Conservation (phyloP, 2,113 vertebrate species). For the Electrona antarctica region DNA sequence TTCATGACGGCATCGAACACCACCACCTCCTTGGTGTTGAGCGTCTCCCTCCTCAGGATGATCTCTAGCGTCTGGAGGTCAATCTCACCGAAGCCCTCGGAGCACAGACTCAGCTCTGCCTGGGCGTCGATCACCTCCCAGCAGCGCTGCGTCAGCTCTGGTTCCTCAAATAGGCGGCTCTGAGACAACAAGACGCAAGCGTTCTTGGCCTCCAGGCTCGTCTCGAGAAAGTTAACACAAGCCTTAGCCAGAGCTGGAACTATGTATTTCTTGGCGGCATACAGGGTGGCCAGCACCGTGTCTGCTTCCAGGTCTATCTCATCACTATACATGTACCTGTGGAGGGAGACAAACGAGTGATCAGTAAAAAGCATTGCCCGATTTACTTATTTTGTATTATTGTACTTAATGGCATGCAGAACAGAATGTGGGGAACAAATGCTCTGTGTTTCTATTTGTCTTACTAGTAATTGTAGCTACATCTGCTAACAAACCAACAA, state of each 20-base stretch:
- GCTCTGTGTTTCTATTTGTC: too few relatives aligned
- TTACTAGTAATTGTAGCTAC: too few relatives aligned
- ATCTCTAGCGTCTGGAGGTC: conserved; percentile 91
- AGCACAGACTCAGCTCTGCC: conserved; percentile 91
- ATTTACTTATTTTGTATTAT: conserved; percentile 1
- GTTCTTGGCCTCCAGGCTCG: conserved; percentile 93
- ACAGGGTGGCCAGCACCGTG: conserved; percentile 94
- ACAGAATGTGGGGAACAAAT: not conserved
- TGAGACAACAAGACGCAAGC: conserved; percentile 96
- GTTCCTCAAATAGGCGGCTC: conserved; percentile 97
- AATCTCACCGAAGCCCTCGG: conserved; percentile 94
- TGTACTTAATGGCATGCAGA: not conserved
- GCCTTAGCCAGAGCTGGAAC: conserved; percentile 92
- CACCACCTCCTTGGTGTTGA: conserved; percentile 92
- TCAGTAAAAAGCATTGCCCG: not conserved
- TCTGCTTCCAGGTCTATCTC: conserved; percentile 96
- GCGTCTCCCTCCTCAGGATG: conserved; percentile 89
- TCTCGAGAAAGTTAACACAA: conserved; percentile 95
- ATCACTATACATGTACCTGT: conserved; percentile 96
- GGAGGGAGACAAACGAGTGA: not conserved
- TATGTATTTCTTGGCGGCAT: conserved; percentile 98
- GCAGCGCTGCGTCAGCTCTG: conserved; percentile 93
- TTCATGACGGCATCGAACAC: conserved; percentile 90
- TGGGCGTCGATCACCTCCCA: conserved; percentile 99
- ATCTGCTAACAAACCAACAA: too few relatives aligned